These are phyloP conservation scores for Lanistes nyassanus DNA, from an alignment of 1,140 invertebrate species.

Conservation along the genomic window DNA sequence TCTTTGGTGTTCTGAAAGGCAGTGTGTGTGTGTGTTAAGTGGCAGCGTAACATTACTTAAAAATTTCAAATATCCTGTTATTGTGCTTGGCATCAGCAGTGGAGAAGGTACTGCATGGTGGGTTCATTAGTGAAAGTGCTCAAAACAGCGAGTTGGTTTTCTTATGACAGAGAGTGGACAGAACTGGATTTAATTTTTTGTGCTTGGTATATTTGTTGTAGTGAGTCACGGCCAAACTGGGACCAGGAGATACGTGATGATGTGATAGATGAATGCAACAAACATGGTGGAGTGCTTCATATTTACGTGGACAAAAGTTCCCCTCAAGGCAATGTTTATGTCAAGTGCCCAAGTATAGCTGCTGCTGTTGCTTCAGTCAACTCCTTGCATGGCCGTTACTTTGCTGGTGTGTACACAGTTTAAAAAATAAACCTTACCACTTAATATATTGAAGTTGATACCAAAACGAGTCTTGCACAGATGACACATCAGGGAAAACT, in stretches of 20 bases:
- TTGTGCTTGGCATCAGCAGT: too few relatives aligned
- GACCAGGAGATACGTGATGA: constrained; percentile 96
- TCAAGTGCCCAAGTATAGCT: constrained; percentile 96
- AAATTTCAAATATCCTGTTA: too few relatives aligned
- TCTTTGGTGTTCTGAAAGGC: background rate
- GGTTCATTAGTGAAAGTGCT: too few relatives aligned
- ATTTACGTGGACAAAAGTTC: constrained; percentile 97
- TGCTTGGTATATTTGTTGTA: constrained; percentile 38
- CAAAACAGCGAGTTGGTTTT: background rate
- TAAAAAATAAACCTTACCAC: too few relatives aligned
- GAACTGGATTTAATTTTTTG: background rate
- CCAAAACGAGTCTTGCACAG: too few relatives aligned
- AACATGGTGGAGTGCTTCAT: constrained; percentile 96
- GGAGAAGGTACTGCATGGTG: too few relatives aligned
- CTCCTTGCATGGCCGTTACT: constrained; percentile 96
- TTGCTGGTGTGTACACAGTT: constrained; percentile 80
- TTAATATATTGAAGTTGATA: too few relatives aligned
- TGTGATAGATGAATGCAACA: constrained; percentile 98
- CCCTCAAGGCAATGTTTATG: constrained; percentile 96
- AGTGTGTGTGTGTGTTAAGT: too few relatives aligned
- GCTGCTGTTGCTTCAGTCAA: constrained; percentile 96
- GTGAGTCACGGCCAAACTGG: constrained; percentile 73
- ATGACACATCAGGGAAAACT: too few relatives aligned
- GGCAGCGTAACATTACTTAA: too few relatives aligned
- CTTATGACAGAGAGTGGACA: too few relatives aligned